Percentiles rank a stretch among this genome's conserved stretches.
Conservation (phyloP, 1,140 invertebrate genomes). For the Rhynchophorus ferrugineus region DNA sequence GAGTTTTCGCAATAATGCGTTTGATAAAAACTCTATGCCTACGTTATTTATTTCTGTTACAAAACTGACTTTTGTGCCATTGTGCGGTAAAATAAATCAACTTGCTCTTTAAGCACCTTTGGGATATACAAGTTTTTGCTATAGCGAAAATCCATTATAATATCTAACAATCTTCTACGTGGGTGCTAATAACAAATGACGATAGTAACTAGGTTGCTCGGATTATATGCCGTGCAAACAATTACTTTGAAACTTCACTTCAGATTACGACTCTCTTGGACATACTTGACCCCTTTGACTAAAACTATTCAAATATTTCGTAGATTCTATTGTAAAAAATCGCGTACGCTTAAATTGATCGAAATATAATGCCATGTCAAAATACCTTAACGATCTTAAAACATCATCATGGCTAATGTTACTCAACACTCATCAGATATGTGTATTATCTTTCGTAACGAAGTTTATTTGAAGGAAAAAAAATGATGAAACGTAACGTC, state of each 20-base stretch:
- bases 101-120: slow-evolving; percentile 22
- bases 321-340: too few relatives aligned
- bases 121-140: slow-evolving; percentile 20
- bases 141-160: slow-evolving; percentile 22
- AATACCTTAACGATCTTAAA: too few relatives aligned
- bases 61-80: slow-evolving; percentile 17
- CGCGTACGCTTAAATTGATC: too few relatives aligned
- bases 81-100: slow-evolving; percentile 21
- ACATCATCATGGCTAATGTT: too few relatives aligned
- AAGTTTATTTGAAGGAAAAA: too few relatives aligned
- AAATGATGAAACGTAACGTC: too few relatives aligned
- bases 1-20: slow-evolving; percentile 7
- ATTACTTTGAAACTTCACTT: slow-evolving; percentile 11
- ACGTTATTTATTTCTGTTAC: slow-evolving; percentile 22
- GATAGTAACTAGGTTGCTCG: slow-evolving; percentile 20
- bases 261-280: background rate
- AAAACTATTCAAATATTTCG: background rate
- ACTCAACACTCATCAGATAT: too few relatives aligned
- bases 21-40: slow-evolving; percentile 13
- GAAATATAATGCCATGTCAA: too few relatives aligned
- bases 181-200: slow-evolving; percentile 24
- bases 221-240: slow-evolving; percentile 13
- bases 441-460: too few relatives aligned
- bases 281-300: background rate
- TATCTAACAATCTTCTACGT: slow-evolving; percentile 24